Evolutionary conservation across 2,888 invertebrate species (phyloP), one percentile per base, ranked within the genome.

Genomic region (Malacosoma neustria): DNA sequence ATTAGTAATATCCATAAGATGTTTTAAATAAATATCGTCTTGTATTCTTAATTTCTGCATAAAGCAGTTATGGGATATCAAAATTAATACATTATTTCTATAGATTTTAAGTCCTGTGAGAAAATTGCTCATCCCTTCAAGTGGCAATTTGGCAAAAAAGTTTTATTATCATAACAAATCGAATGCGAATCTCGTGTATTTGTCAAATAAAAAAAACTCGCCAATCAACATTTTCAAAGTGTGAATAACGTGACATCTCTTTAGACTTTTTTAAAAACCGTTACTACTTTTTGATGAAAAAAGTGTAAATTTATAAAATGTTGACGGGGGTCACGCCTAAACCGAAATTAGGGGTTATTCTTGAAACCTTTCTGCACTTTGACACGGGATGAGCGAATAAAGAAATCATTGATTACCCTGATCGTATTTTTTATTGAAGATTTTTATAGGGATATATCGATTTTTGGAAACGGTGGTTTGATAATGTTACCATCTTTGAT

Each of bases 281-380:
- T 81, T 82, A 73, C 64, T 43, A 48, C 61, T 64, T 74, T 74
- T 69, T 56, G 33, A 48, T 50, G 58, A 64, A 77, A 80, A 84
- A 82, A 75, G 71, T 75, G 72, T 72, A 67, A 75, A 71, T 67
- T 68, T 45, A 46, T 41, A 32, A 54, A 79, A 71, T 67, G 76
- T 77, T 81, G 82, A 84, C 74, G 75, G 81, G 84, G 85, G 84
- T 84, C 84, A 85, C 76, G 74, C 74, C 80, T 64, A 49, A 68
- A 74, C 76, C 74, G 50, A 82, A 82, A 81, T 84, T 81, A 81
- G 75, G 77, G 75, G 71, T 76, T 81, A 69, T 71, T 73, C 59
- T 62, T 50, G 69, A 72, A 74, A 82, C 75, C 80, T 80, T 75
- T 77, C 70, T 77, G 84, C 80, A 75, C 82, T 84, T 75, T 84